These are phyloP conservation scores for Conger conger DNA, from an alignment of 2,113 vertebrate species.

Conservation along the genomic window DNA sequence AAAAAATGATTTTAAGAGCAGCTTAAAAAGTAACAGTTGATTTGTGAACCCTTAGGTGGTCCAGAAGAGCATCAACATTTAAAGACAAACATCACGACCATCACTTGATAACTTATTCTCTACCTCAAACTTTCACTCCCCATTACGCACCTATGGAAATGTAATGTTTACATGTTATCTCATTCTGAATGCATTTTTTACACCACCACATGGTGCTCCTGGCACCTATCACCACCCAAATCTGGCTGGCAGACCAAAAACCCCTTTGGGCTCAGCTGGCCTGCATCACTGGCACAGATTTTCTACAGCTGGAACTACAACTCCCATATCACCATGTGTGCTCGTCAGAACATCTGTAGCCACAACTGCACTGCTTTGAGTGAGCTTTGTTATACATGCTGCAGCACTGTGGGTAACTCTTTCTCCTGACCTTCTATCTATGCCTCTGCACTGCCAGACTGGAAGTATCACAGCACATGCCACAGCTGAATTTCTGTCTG, in stretches of 20 bases:
- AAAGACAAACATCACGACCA: too few relatives aligned
- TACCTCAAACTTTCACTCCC: too few relatives aligned
- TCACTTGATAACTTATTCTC: too few relatives aligned
- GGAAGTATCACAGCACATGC: too few relatives aligned
- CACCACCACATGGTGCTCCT: neutral
- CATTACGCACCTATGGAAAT: too few relatives aligned
- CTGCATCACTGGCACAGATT: conserved; percentile 35
- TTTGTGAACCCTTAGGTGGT: too few relatives aligned
- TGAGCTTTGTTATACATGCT: conserved; percentile 33
- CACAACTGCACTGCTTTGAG: neutral
- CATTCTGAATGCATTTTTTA: neutral
- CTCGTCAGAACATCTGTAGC: conserved; percentile 25
- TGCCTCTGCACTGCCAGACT: too few relatives aligned
- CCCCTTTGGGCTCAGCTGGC: conserved; percentile 24
- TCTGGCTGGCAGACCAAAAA: neutral
- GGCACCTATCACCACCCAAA: neutral
- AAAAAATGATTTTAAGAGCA: too few relatives aligned
- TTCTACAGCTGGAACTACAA: conserved; percentile 25
- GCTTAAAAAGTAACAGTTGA: too few relatives aligned
- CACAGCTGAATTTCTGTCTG: too few relatives aligned
- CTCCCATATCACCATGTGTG: conserved; percentile 39
- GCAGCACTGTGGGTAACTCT: neutral
- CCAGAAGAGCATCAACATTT: too few relatives aligned
- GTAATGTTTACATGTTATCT: too few relatives aligned
- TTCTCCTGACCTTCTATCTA: neutral